Conservation (phyloP, 2,888 invertebrate genomes). For the Phania funesta region DNA sequence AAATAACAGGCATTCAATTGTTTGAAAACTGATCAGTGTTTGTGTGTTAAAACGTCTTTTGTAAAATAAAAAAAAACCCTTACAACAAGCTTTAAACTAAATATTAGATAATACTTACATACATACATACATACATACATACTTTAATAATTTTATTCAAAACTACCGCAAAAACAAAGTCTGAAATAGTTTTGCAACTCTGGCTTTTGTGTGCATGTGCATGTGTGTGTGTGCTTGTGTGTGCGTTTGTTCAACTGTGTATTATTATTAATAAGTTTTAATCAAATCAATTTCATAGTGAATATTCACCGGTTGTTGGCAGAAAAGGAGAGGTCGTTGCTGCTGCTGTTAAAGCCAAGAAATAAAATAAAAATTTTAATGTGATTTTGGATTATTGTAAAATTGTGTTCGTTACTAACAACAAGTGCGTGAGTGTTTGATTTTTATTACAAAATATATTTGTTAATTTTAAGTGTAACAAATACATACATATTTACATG, state of each 20-base stretch:
- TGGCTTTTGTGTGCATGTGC: not conserved
- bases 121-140: not conserved
- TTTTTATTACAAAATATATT: not conserved
- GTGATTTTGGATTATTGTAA: slow-evolving; percentile 31
- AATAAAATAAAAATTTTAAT: slow-evolving; percentile 43
- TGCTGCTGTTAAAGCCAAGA: slow-evolving; percentile 19
- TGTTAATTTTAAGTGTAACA: too few relatives aligned
- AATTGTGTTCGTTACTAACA: slow-evolving; percentile 38
- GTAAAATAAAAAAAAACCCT: not conserved
- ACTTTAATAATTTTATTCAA: not conserved
- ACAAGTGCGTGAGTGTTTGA: slow-evolving; percentile 45
- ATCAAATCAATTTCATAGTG: slow-evolving; percentile 53
- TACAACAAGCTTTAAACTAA: not conserved
- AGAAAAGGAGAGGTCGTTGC: slow-evolving; percentile 13
- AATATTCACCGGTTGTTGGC: slow-evolving; percentile 35
- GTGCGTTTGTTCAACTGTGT: not conserved
- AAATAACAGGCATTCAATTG: not conserved
- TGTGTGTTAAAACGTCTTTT: slow-evolving; percentile 8
- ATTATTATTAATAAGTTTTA: slow-evolving; percentile 36
- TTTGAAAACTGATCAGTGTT: not conserved
- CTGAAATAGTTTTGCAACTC: slow-evolving; percentile 38
- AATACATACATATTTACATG: too few relatives aligned
- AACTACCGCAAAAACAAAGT: not conserved
- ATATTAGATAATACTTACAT: slow-evolving; percentile 48
- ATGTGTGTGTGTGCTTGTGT: not conserved